Evolutionary conservation across 2,888 invertebrate genomes (phyloP), one percentile per base, ranked within the genome.

Genomic region (Acleris literana): DNA sequence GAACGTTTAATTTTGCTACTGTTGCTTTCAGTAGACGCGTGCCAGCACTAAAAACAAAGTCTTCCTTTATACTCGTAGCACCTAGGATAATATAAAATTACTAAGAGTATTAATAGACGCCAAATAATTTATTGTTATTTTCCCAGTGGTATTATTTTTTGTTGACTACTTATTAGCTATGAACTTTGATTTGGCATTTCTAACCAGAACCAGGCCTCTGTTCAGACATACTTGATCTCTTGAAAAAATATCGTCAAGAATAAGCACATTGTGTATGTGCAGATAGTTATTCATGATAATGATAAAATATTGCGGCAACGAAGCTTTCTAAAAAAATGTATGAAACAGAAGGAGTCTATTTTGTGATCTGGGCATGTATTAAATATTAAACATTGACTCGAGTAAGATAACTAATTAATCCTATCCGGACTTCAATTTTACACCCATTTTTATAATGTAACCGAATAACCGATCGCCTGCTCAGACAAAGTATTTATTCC

Each of bases 31-130:
- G 22, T 52, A 56, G 51, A 53, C 46, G 60, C 11, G 39, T 55
- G 53, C 56, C 62, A 53, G 61, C 66, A 62, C 62, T 56, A 53
- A 51, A 57, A 58, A 48, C 48, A 46, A 46, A 48, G 51, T 66
- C 57, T 62, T 66, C 57, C 61, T 46, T 48, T 22, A 18, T 33
- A 46, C 46, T 17, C 46, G 49, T 56, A 51, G 43, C 60, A 56
- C 60, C 56, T 58, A 54, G 46, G 46, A 46, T 43, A 9, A 57
- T 46, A 66, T 43, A 53, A 56, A 46, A n/a, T 76, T 79, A 74
- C 78, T 82, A 80, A 85, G 89, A 91, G 90, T 91, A 92, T 91
- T 91, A 90, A 82, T 59, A 59, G 62, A 81, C 85, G 87, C 92
- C 92, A 91, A 92, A 90, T 86, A 39, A 39, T 39, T 39, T 86